A percentile compares a stretch with the other conserved stretches of the same genome.
Evolutionary conservation across 1,140 invertebrate species (phyloP).

Genomic region (Drosophila ercepeae): DNA sequence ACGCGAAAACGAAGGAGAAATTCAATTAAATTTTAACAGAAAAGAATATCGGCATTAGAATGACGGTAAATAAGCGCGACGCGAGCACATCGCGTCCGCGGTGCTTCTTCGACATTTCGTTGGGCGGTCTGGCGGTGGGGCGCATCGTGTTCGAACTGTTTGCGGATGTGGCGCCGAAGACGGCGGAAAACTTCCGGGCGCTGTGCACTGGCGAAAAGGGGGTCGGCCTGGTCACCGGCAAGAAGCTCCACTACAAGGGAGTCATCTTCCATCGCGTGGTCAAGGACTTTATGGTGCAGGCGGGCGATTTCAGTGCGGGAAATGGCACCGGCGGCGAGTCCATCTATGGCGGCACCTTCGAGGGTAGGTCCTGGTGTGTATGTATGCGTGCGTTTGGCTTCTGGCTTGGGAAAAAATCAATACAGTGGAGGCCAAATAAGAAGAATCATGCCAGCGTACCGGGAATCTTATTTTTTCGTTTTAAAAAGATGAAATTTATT

Average conservation of each 20-base stretch:
- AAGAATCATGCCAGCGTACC: neutral
- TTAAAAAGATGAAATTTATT: too few relatives aligned
- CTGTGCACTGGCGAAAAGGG: conserved; percentile 96
- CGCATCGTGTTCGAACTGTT: conserved; percentile 97
- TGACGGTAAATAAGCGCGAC: conserved; percentile 77
- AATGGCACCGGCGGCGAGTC: conserved; percentile 97
- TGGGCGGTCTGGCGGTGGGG: conserved; percentile 94
- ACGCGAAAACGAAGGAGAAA: conserved; percentile 33
- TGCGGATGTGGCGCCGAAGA: conserved; percentile 96
- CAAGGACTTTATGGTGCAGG: conserved; percentile 96
- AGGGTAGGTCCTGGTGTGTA: conserved; percentile 86
- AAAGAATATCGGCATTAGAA: conserved; percentile 18
- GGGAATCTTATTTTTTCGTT: too few relatives aligned
- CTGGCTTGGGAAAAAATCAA: conserved; percentile 53
- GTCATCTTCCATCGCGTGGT: conserved; percentile 96
- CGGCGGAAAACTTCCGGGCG: conserved; percentile 96
- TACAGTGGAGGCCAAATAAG: conserved; percentile 16
- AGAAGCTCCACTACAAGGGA: conserved; percentile 90
- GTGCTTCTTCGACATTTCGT: conserved; percentile 96
- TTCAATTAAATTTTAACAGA: conserved; percentile 1
- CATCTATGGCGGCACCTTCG: conserved; percentile 95
- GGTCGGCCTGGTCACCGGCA: conserved; percentile 89
- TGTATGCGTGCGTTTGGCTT: conserved; percentile 6
- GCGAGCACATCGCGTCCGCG: conserved; percentile 85
- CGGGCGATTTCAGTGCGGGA: conserved; percentile 93